Evolutionary conservation across 2,113 vertebrate species (phyloP), one percentile per base, ranked within the genome.

Genomic region (Python bivittatus): DNA sequence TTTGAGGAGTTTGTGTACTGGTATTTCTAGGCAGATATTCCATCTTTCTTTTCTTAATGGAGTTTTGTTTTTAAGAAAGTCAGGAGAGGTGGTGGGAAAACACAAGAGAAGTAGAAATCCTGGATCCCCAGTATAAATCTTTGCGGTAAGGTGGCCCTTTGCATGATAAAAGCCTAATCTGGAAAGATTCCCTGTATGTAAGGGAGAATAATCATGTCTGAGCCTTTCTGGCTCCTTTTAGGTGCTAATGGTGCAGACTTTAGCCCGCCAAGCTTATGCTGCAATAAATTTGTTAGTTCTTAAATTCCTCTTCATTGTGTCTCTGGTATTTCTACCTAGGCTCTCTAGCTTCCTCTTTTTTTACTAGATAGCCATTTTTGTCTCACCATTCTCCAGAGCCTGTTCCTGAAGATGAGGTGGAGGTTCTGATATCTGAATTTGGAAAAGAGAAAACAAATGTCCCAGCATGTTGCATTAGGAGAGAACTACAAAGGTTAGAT

Each of bases 401-500:
- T 89, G 33, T 89, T 33, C 33, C 27, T 52, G 27, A 48, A 88
- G 4, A 48, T 13, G 44, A 42, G 11, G 22, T 57, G 29, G n/a
- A 48, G 54, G 27, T 85, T 44, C 54, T 54, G 10, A 38, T 86
- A 5, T 95, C 29, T 93, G 64, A 91, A 85, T 38, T n/a, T 0
- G 11, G n/a, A 38, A 88, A 88, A 88, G 25, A 29, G 38, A 33
- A 94, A 94, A 7, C 60, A 61, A 8, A 56, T 44, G 57, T 83
- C 84, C 91, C 22, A 4, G 57, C 0, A 0, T 60, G 61, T 44
- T 53, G 33, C 20, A 92, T 61, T 27, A 27, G 11, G 56, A 68
- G 58, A 93, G 86, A 44, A 57, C 13, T 86, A 56, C 53, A 89
- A 91, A 95, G 86, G 72, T 93, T 87, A 88, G 57, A 93, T 93